phyloP scores from a whole-genome alignment of 2,113 vertebrate species.

The Dasyornis broadbenti region DNA sequence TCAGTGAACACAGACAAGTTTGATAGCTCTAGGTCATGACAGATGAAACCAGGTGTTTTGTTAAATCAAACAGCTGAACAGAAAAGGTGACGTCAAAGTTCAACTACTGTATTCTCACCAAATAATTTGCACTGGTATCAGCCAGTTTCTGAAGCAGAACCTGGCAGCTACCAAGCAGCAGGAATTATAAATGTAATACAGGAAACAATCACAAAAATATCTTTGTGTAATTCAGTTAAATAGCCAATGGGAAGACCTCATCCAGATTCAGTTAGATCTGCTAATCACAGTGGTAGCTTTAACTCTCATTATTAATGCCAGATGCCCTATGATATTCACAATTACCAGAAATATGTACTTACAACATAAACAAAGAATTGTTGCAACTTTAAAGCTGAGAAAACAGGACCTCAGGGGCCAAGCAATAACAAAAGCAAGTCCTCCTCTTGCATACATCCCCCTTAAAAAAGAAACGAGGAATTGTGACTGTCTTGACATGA shows the following conservation, averaged over 20 bases:
- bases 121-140: background rate
- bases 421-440: background rate
- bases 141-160: background rate
- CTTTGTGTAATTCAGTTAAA: constrained; percentile 16
- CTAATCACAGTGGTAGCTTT: background rate
- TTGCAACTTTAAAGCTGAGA: background rate
- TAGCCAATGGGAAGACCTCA: background rate
- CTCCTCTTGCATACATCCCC: background rate
- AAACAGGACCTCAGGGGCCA: background rate
- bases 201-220: background rate
- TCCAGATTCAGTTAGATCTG: constrained; percentile 5
- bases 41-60: background rate
- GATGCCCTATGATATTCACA: background rate
- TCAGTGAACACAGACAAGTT: background rate
- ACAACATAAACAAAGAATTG: background rate
- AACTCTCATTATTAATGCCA: background rate
- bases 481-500: background rate
- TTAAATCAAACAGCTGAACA: background rate
- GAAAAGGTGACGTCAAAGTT: background rate
- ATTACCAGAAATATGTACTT: background rate
- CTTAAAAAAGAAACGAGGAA: background rate
- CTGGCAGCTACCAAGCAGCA: background rate
- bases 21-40: background rate
- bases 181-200: constrained; percentile 2
- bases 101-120: background rate